These are phyloP conservation scores for Mylabris sibirica DNA, from an alignment of 2,888 invertebrate genomes.

Conservation along the genomic window DNA sequence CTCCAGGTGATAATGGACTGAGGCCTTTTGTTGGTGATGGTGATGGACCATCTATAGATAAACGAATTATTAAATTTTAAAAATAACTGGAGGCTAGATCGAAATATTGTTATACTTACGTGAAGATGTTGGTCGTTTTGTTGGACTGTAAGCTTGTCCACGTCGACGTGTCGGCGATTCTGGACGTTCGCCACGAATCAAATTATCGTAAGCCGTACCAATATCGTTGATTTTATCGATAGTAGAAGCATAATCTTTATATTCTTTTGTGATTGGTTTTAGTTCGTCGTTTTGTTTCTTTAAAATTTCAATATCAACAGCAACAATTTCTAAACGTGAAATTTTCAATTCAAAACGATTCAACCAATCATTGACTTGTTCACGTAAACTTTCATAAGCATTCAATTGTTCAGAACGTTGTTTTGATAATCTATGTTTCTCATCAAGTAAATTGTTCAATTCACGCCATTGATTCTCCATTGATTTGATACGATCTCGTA, in stretches of 20 bases:
- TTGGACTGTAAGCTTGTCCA: conserved; percentile 77
- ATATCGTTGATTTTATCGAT: conserved; percentile 92
- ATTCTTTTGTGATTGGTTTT: conserved; percentile 86
- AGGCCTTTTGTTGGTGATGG: conserved; percentile 81
- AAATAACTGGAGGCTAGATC: background rate
- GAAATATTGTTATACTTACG: background rate
- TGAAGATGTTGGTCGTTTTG: conserved; percentile 69
- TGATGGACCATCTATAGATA: conserved; percentile 77
- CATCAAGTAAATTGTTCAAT: conserved; percentile 80
- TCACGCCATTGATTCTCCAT: conserved; percentile 91
- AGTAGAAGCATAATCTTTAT: conserved; percentile 83
- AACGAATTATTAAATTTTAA: conserved; percentile 67
- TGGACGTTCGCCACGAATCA: conserved; percentile 77
- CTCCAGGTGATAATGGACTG: conserved; percentile 83
- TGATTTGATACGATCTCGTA: conserved; percentile 83
- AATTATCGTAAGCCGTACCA: conserved; percentile 84
- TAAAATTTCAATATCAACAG: conserved; percentile 85
- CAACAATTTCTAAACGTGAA: conserved; percentile 80
- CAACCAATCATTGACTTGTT: conserved; percentile 87
- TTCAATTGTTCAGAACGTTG: conserved; percentile 85
- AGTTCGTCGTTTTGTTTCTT: conserved; percentile 85
- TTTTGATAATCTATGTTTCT: conserved; percentile 83
- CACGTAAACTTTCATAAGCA: conserved; percentile 85
- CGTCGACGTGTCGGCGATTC: conserved; percentile 82
- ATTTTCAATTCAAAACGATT: conserved; percentile 80